These are phyloP conservation scores for Acrobasis repandana DNA, from an alignment of 2,888 invertebrate species.

Conservation along the genomic window DNA sequence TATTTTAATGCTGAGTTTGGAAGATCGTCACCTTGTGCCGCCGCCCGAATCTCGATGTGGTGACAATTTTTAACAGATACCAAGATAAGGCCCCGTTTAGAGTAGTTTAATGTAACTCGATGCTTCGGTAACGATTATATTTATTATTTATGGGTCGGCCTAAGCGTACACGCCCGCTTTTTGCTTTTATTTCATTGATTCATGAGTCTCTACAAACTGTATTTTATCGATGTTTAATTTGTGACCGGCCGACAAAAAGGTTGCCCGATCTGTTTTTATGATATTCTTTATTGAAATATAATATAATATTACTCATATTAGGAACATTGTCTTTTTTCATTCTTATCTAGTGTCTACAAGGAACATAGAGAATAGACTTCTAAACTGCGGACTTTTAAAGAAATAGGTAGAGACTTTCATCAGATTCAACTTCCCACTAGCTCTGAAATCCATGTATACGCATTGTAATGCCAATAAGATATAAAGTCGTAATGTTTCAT, in stretches of 20 bases:
- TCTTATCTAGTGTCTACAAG: too few species aligned
- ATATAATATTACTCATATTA: neutral
- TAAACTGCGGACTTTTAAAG: too few species aligned
- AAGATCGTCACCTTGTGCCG: slow-evolving; percentile 69
- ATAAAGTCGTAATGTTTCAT: too few species aligned
- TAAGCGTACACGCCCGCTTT: neutral
- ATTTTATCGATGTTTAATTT: neutral
- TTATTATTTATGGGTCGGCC: slow-evolving; percentile 60
- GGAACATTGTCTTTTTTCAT: too few species aligned
- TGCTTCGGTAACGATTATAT: slow-evolving; percentile 55
- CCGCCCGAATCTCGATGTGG: slow-evolving; percentile 63
- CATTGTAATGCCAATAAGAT: too few species aligned
- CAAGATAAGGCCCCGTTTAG: slow-evolving; percentile 70
- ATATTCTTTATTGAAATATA: neutral
- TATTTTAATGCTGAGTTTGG: slow-evolving; percentile 70
- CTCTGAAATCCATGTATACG: too few species aligned
- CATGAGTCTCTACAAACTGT: neutral
- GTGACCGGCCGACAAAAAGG: neutral
- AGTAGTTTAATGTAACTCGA: slow-evolving; percentile 74
- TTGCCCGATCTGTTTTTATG: neutral
- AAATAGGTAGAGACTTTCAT: too few species aligned
- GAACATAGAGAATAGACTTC: too few species aligned
- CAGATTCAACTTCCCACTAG: too few species aligned
- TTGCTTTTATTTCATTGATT: slow-evolving; percentile 16
- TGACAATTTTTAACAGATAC: slow-evolving; percentile 74